Conservation (phyloP, 2,888 invertebrate genomes). For the Athrips mouffetella region DNA sequence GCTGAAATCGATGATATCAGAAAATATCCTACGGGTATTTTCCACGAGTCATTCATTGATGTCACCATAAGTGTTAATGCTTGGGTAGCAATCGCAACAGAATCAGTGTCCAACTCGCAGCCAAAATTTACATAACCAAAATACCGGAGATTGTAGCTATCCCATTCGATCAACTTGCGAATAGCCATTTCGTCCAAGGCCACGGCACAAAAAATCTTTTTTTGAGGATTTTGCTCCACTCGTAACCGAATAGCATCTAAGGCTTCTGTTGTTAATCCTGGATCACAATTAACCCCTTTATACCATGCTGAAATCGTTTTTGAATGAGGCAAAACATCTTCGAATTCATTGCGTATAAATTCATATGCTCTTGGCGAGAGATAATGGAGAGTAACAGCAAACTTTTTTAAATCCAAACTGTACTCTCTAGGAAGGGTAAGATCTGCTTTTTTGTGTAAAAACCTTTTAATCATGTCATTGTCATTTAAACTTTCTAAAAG, state of each 20-base stretch:
- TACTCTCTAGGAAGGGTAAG: not conserved
- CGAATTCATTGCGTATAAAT: not conserved
- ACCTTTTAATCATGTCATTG: too few relatives aligned
- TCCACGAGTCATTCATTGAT: slow-evolving; percentile 2
- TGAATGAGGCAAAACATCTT: not conserved
- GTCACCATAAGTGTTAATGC: not conserved
- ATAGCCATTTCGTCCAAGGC: not conserved
- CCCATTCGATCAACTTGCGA: slow-evolving; percentile 14
- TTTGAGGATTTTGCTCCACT: not conserved
- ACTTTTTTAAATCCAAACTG: not conserved
- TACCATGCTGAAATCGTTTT: not conserved
- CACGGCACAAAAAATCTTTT: not conserved
- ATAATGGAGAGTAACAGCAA: not conserved
- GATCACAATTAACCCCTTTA: not conserved
- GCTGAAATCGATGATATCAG: not conserved
- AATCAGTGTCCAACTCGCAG: not conserved
- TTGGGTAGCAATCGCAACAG: not conserved
- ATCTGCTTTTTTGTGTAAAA: too few relatives aligned
- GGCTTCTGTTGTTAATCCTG: not conserved
- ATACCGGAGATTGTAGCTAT: too few relatives aligned
- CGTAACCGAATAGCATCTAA: not conserved
- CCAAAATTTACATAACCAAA: slow-evolving; percentile 19
- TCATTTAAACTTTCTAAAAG: too few relatives aligned
- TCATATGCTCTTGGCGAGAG: not conserved
- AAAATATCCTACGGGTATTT: slow-evolving; percentile 12